Conservation (phyloP, 1,140 invertebrate genomes). For the Bilobella aurantiaca region DNA sequence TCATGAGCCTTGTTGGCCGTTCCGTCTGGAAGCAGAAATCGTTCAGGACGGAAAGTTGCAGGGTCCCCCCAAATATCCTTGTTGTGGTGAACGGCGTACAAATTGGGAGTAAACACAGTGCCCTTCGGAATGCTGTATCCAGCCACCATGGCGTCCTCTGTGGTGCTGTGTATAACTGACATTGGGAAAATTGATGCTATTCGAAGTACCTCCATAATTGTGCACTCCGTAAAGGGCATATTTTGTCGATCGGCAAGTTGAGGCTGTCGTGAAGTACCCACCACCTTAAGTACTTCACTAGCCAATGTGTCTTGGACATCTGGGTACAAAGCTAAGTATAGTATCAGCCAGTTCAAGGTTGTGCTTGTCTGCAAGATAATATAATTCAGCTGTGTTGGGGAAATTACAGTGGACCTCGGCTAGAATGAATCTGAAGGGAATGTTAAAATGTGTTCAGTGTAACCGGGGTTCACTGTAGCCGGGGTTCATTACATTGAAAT, state of each 20-base stretch:
- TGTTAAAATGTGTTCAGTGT: too few relatives aligned
- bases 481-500: too few relatives aligned
- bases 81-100: slow-evolving; percentile 41
- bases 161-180: background rate
- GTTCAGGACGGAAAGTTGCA: slow-evolving; percentile 40
- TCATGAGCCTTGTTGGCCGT: background rate
- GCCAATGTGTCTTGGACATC: background rate
- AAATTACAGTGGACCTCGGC: too few relatives aligned
- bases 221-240: slow-evolving; percentile 19
- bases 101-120: slow-evolving; percentile 39
- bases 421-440: too few relatives aligned
- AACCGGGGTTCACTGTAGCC: too few relatives aligned
- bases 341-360: background rate
- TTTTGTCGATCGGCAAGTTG: background rate
- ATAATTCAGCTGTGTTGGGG: too few relatives aligned
- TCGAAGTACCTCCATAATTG: slow-evolving; percentile 17
- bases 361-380: background rate
- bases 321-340: background rate
- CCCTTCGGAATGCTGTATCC: slow-evolving; percentile 39
- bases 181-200: slow-evolving; percentile 12
- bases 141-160: background rate
- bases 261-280: background rate
- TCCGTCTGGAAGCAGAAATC: slow-evolving; percentile 38
- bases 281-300: background rate
- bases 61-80: slow-evolving; percentile 40